These are phyloP conservation scores for Dromius quadrimaculatus DNA, from an alignment of 2,888 invertebrate species.

Conservation along the genomic window DNA sequence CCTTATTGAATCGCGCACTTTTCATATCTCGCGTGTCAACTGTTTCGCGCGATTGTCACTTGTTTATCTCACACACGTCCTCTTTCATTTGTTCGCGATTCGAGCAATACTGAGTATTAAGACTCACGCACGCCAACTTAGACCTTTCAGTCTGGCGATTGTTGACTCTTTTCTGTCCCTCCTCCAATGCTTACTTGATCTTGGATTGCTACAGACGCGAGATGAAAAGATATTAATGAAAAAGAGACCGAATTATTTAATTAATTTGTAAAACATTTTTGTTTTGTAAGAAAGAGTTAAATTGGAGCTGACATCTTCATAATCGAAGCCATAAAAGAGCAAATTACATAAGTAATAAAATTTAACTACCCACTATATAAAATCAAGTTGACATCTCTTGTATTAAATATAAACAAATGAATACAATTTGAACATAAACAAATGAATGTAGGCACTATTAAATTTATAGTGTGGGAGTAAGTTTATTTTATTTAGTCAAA, in stretches of 20 bases:
- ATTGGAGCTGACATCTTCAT: too few relatives aligned
- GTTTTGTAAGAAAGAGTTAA: neutral
- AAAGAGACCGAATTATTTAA: neutral
- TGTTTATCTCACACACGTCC: neutral
- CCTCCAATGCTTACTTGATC: slow-evolving; percentile 6
- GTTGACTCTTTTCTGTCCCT: slow-evolving; percentile 15
- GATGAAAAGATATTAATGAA: neutral
- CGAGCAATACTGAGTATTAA: slow-evolving; percentile 3
- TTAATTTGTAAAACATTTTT: neutral
- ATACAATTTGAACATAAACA: neutral
- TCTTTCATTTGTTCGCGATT: neutral
- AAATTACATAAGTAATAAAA: neutral
- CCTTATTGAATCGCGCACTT: too few relatives aligned
- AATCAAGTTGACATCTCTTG: neutral
- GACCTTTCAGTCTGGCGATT: slow-evolving; percentile 29
- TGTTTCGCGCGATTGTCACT: neutral
- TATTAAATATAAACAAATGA: neutral
- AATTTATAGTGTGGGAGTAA: neutral
- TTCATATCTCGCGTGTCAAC: neutral
- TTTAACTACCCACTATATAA: neutral
- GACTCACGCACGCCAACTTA: slow-evolving; percentile 6
- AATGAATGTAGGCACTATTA: slow-evolving; percentile 5
- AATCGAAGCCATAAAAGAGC: too few relatives aligned
- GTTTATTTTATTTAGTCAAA: neutral
- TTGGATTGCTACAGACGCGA: neutral